Percentiles rank a stretch among this genome's conserved stretches.
Evolutionary conservation across 2,888 invertebrate genomes (phyloP).

Genomic region (Tyria jacobaeae): DNA sequence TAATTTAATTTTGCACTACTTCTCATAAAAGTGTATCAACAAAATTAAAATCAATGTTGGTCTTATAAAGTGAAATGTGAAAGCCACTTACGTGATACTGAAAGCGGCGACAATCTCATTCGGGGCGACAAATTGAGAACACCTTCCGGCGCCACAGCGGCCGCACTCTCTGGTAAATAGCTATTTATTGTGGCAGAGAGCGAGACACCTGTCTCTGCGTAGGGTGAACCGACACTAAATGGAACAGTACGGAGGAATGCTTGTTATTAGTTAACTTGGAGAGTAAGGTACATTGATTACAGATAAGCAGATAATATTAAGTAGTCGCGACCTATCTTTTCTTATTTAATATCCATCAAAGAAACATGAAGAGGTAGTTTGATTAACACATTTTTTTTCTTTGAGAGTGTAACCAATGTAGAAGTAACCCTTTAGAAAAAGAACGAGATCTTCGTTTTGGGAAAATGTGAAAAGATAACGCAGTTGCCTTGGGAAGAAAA

Average conservation of each 20-base stretch:
- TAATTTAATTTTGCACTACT: neutral
- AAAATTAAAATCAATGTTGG: slow-evolving; percentile 55
- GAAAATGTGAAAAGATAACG: too few relatives aligned
- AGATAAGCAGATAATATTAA: slow-evolving; percentile 1
- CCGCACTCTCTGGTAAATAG: slow-evolving; percentile 75
- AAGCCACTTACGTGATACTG: slow-evolving; percentile 81
- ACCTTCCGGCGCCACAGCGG: slow-evolving; percentile 73
- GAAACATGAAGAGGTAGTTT: too few relatives aligned
- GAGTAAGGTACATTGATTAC: slow-evolving; percentile 12
- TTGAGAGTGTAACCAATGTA: too few relatives aligned
- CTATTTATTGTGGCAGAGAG: slow-evolving; percentile 78
- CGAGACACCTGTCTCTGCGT: slow-evolving; percentile 76
- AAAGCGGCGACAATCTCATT: slow-evolving; percentile 84
- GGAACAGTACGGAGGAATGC: slow-evolving; percentile 33
- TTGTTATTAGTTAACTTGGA: slow-evolving; percentile 22
- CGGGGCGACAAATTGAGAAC: slow-evolving; percentile 83
- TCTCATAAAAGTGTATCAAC: slow-evolving; percentile 25
- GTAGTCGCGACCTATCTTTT: too few relatives aligned
- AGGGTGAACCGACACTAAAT: slow-evolving; percentile 49
- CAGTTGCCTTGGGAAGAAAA: too few relatives aligned
- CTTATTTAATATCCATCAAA: too few relatives aligned
- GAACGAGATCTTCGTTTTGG: too few relatives aligned
- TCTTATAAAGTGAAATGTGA: slow-evolving; percentile 76
- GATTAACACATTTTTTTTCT: too few relatives aligned
- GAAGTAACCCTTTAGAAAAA: too few relatives aligned